Percentiles rank a stretch among this genome's conserved stretches.
Evolutionary conservation across 2,797 vertebrate genomes (phyloP).

Genomic region (Rachycentron canadum): DNA sequence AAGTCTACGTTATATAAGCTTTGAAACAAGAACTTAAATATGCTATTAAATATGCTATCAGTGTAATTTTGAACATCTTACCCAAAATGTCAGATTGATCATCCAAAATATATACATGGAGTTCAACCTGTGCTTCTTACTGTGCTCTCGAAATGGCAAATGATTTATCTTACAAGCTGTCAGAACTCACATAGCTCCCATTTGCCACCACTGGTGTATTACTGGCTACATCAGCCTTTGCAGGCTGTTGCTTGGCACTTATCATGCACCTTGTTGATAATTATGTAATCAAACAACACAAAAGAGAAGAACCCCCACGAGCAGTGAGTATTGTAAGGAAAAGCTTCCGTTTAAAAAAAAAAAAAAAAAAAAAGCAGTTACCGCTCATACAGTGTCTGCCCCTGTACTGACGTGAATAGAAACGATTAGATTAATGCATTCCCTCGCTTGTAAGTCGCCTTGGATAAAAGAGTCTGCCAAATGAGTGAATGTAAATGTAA

Average conservation of each 20-base stretch:
- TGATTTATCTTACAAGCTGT: background rate
- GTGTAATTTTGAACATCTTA: background rate
- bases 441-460: no score
- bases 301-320: background rate
- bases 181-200: background rate
- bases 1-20: background rate
- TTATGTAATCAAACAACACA: constrained; percentile 48
- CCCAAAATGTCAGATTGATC: background rate
- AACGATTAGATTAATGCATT: background rate
- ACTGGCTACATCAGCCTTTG: constrained; percentile 3
- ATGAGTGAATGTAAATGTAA: no score
- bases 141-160: background rate
- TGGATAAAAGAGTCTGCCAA: no score
- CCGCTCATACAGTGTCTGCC: background rate
- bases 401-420: background rate
- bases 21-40: no score
- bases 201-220: constrained; percentile 2
- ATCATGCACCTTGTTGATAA: constrained; percentile 12
- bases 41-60: background rate
- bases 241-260: constrained; percentile 24
- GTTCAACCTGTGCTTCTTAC: background rate
- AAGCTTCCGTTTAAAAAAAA: constrained; percentile 24
- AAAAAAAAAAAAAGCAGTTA: no score
- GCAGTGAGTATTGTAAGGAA: background rate
- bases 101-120: background rate